Base-by-base conservation (phyloP, 2,797 vertebrate genomes). In the Sebastes steindachneri region DNA sequence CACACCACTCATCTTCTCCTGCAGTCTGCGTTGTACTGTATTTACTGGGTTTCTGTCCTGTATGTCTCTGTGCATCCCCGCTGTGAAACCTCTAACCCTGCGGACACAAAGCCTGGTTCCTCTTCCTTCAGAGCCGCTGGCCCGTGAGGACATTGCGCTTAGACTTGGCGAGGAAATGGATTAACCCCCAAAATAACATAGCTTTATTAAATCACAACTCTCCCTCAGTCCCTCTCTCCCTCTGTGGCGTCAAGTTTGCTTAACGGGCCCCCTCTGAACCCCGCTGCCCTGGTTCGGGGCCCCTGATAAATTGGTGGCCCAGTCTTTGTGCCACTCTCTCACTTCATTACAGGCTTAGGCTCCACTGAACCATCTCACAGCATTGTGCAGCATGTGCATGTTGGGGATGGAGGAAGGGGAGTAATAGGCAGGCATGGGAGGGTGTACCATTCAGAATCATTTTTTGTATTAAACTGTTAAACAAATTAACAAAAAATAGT, bases 131-230 rank as follows among this genome's bases (percentile, higher is more conserved):
- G 72, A 88, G 73, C 72, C 57, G 72, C 78, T 89, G 88, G 84
- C 62, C 89, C 68, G 10, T 86, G 73, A 92, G 73, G 70, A 90
- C 80, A 86, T 89, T 83, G 63, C 75, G 82, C 79, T 83, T 66
- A 33, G 79, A 70, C 76, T 86, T 77, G 68, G 83, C 29, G 17
- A 78, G 66, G 12, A 68, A 64, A 73, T 73, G 86, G 88, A 94
- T 95, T 93, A 92, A 82, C 71, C 75, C 33, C 2, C 53, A 87
- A 92, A 92, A 93, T 83, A 94, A 88, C 88, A 87, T 9, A 68
- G 90, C 88, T 88, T 87, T 90, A 93, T 90, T 84, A 91, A 90
- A 91, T 88, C 77, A 85, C 80, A 86, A 68, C 72, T 83, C 74
- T 83, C 68, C 75, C 64, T 76, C 55, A 37, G 80, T 59, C 45